phyloP scores from a whole-genome alignment of 1,140 invertebrate species.

The Plutomurus gul region DNA sequence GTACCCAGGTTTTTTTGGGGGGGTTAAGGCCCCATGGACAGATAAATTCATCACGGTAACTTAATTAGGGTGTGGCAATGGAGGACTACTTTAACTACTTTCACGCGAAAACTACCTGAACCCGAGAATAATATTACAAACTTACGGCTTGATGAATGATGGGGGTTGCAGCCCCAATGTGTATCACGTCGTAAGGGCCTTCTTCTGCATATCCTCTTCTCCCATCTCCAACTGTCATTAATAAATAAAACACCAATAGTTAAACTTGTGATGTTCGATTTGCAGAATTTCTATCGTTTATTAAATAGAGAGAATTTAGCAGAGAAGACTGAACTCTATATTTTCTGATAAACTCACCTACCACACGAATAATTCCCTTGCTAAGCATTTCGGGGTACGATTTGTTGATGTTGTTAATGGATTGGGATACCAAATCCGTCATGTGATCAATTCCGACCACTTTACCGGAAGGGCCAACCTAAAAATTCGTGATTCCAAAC shows the following conservation, averaged over 20 bases:
- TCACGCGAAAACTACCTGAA: background rate
- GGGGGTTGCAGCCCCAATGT: slow-evolving; percentile 61
- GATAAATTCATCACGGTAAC: too few relatives aligned
- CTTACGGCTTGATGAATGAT: slow-evolving; percentile 28
- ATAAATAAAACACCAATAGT: background rate
- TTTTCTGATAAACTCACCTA: slow-evolving; percentile 61
- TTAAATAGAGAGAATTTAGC: too few relatives aligned
- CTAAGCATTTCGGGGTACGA: slow-evolving; percentile 59
- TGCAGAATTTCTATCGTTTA: too few relatives aligned
- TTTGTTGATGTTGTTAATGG: slow-evolving; percentile 63
- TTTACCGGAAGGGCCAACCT: slow-evolving; percentile 63
- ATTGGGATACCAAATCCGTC: slow-evolving; percentile 62
- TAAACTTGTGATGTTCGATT: background rate
- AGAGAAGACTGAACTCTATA: too few relatives aligned
- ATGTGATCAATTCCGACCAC: slow-evolving; percentile 70
- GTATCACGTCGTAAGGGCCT: slow-evolving; percentile 69
- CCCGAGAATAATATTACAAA: background rate
- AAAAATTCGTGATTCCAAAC: too few relatives aligned
- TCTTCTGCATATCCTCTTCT: slow-evolving; percentile 61
- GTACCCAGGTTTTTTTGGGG: too few relatives aligned
- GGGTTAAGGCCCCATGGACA: too few relatives aligned
- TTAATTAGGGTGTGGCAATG: background rate
- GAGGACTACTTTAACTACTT: background rate
- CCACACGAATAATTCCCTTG: slow-evolving; percentile 56
- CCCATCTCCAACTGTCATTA: slow-evolving; percentile 65